Conservation (phyloP, 2,797 vertebrate species). For the Psittacula derbiana region DNA sequence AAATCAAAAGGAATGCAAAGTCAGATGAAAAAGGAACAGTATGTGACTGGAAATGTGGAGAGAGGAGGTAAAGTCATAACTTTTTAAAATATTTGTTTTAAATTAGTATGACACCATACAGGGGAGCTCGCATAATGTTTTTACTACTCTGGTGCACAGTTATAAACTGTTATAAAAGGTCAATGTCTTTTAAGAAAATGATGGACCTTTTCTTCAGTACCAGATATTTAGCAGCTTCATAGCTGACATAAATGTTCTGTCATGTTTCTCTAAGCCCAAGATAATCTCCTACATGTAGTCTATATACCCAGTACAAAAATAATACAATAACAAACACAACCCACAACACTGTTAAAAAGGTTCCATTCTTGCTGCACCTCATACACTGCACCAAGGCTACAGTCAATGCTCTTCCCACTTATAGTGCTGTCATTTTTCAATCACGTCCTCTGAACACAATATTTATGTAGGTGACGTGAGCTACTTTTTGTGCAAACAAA, state of each 20-base stretch:
- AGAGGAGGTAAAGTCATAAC: slow-evolving; percentile 23
- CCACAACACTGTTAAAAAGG: neutral
- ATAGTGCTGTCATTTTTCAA: neutral
- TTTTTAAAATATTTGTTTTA: slow-evolving; percentile 16
- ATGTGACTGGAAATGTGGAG: slow-evolving; percentile 24
- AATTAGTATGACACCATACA: slow-evolving; percentile 13
- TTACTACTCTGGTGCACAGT: neutral
- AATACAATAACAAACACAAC: neutral
- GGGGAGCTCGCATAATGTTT: neutral
- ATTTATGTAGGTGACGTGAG: neutral
- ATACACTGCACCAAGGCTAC: neutral
- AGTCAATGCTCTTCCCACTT: neutral
- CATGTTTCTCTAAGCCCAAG: neutral
- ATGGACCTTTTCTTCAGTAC: neutral
- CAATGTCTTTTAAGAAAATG: neutral
- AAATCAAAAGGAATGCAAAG: slow-evolving; percentile 48
- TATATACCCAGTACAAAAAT: neutral
- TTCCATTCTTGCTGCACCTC: neutral
- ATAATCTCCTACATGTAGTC: neutral
- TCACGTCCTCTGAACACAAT: neutral
- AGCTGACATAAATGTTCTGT: neutral
- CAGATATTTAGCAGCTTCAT: neutral
- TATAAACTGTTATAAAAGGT: neutral
- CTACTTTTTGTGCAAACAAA: neutral
- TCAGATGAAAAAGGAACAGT: slow-evolving; percentile 47